A percentile compares a stretch with the other conserved stretches of the same genome.
These are phyloP conservation scores for Sturnus vulgaris DNA, from an alignment of 2,113 vertebrate genomes.

Conservation along the genomic window DNA sequence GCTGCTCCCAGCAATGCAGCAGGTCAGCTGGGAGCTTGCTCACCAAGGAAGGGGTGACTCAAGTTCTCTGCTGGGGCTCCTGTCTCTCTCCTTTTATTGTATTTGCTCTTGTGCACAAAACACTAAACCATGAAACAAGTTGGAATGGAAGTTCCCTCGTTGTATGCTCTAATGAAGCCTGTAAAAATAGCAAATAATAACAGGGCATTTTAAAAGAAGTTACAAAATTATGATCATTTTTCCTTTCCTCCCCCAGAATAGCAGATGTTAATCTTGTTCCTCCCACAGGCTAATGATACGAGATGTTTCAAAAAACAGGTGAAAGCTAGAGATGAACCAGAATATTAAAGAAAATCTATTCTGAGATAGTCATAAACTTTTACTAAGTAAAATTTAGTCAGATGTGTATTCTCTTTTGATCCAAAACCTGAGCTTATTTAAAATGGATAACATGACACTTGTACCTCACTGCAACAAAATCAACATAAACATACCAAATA, in stretches of 20 bases:
- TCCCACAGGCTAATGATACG: not conserved
- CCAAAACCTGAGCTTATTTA: not conserved
- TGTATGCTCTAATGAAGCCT: not conserved
- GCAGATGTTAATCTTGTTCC: slow-evolving; percentile 1
- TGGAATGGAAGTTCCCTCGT: not conserved
- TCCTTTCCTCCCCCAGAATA: not conserved
- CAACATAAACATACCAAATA: not conserved
- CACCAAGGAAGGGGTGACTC: not conserved
- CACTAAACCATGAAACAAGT: not conserved
- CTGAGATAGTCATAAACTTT: not conserved
- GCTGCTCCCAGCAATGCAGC: not conserved
- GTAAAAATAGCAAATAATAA: slow-evolving; percentile 11
- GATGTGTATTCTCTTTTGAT: not conserved
- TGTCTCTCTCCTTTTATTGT: not conserved
- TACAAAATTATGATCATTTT: not conserved
- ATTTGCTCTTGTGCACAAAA: not conserved
- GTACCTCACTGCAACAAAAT: not conserved
- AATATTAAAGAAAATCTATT: not conserved
- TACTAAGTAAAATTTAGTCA: not conserved
- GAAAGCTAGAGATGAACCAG: not conserved
- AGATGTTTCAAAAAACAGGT: not conserved
- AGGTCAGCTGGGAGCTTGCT: not conserved
- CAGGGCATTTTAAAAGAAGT: not conserved
- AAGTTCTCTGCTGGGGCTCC: not conserved
- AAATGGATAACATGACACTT: not conserved